Percentiles rank a stretch among this genome's conserved stretches.
These are phyloP conservation scores for Girardinichthys multiradiatus DNA, from an alignment of 2,113 vertebrate species.

Conservation along the genomic window DNA sequence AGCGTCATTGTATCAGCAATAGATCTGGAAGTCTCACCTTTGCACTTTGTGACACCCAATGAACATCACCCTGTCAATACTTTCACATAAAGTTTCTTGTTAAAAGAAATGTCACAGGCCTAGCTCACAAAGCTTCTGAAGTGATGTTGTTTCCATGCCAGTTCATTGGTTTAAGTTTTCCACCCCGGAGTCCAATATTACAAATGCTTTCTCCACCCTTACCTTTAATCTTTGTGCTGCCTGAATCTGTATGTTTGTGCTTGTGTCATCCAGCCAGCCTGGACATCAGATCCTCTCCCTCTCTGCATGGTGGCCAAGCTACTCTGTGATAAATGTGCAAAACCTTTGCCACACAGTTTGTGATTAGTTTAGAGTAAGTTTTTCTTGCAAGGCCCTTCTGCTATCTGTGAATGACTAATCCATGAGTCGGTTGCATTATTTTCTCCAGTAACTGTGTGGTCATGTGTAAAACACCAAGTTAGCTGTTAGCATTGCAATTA, in stretches of 20 bases:
- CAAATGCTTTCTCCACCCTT: constrained; percentile 46
- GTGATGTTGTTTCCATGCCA: constrained; percentile 55
- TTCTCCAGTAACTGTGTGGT: constrained; percentile 27
- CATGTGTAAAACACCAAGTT: constrained; percentile 30
- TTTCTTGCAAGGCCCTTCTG: constrained; percentile 45
- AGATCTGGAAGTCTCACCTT: constrained; percentile 47
- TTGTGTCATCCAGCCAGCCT: constrained; percentile 37
- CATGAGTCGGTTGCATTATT: constrained; percentile 32
- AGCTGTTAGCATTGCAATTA: too few species aligned
- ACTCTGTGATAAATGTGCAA: constrained; percentile 33
- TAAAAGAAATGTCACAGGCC: constrained; percentile 38
- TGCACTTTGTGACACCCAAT: constrained; percentile 43
- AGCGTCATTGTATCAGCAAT: constrained; percentile 19
- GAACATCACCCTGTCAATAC: constrained; percentile 18
- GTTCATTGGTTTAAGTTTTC: constrained; percentile 56
- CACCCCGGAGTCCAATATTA: constrained; percentile 38
- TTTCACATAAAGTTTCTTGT: constrained; percentile 39
- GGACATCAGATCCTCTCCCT: constrained; percentile 42
- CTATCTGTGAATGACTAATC: constrained; percentile 64
- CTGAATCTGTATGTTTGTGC: constrained; percentile 22
- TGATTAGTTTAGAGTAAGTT: constrained; percentile 47
- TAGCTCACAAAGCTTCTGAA: constrained; percentile 35
- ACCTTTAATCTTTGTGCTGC: constrained; percentile 31
- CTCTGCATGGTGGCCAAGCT: constrained; percentile 52
- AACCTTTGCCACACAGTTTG: constrained; percentile 48